Base-by-base conservation (phyloP, 2,113 vertebrate genomes). In the Prinia subflava region DNA sequence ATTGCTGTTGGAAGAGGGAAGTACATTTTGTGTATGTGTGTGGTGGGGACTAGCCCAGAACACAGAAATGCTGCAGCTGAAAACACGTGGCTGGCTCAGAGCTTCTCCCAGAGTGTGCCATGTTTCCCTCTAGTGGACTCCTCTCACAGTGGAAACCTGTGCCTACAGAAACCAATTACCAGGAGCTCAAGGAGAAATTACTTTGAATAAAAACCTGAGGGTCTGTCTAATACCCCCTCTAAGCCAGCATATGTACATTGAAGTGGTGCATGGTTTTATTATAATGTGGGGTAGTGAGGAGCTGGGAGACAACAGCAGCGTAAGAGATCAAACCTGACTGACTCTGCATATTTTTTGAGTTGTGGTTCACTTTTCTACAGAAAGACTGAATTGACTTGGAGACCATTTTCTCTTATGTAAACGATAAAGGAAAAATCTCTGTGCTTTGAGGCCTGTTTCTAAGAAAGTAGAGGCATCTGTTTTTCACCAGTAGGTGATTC, bases 121-220 rank as follows among this genome's bases (percentile, higher is more conserved):
- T 33, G 78, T 59, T 83, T 86, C 95, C 95, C 90, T 93, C 85
- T 95, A 83, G 82, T 86, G 94, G 88, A 42, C 62, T 64, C n/a
- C 46, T 92, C 11, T 24, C 22, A 31, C 37, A 24, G 27, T n/a
- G 46, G 37, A 88, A 46, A 57, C 25, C 18, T 65, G 4, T 27
- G 53, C 27, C 64, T 74, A 21, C 57, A 79, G 27, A 89, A 69
- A 53, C 5, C 23, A 59, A 1, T 53, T 60, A 22, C 19, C 18
- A 20, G 39, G 24, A 79, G 59, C 37, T 85, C 22, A 50, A 70
- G 53, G 82, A 73, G 76, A 75, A 90, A 30, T 55, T 44, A 9
- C 31, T 50, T 63, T 11, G 41, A 64, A 10, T 44, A 35, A n/a
- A 41, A 78, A 20, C 16, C 41, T 64, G 65, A n/a, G 37, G 31